Evolutionary conservation across 2,888 invertebrate species (phyloP).

Genomic region (Boloria euphrosyne): DNA sequence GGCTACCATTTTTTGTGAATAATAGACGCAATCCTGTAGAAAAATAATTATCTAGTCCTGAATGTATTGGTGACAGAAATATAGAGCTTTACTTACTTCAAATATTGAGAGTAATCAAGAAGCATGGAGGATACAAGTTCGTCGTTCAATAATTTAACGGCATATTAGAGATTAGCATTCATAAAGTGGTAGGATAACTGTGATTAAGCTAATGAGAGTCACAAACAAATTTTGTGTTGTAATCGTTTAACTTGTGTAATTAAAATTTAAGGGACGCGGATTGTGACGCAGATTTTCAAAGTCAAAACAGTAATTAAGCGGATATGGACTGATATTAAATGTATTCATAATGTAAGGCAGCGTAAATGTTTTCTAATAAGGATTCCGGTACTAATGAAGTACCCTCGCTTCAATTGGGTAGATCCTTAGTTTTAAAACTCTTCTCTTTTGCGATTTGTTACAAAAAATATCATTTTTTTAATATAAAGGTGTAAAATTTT

Average conservation of each 20-base stretch:
- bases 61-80: too few species aligned
- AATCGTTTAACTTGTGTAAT: slow-evolving; percentile 29
- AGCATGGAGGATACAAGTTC: slow-evolving; percentile 2
- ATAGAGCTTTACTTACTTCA: background rate
- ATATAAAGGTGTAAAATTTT: too few species aligned
- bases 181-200: slow-evolving; percentile 18
- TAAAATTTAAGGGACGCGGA: slow-evolving; percentile 27
- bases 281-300: slow-evolving; percentile 25
- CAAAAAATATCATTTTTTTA: too few species aligned
- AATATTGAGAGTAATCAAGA: slow-evolving; percentile 3
- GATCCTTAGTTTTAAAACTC: too few species aligned
- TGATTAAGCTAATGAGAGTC: slow-evolving; percentile 28
- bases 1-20: too few species aligned
- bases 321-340: slow-evolving; percentile 3
- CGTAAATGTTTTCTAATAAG: background rate
- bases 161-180: slow-evolving; percentile 17
- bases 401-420: too few species aligned
- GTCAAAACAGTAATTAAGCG: slow-evolving; percentile 18
- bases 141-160: slow-evolving; percentile 11
- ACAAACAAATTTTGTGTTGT: slow-evolving; percentile 29
- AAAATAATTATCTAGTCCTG: too few species aligned
- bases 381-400: too few species aligned
- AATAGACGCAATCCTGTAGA: too few species aligned
- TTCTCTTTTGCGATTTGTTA: too few species aligned
- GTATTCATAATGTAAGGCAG: slow-evolving; percentile 3